Conservation (phyloP, 2,797 vertebrate species). For the Anomalospiza imberbis region DNA sequence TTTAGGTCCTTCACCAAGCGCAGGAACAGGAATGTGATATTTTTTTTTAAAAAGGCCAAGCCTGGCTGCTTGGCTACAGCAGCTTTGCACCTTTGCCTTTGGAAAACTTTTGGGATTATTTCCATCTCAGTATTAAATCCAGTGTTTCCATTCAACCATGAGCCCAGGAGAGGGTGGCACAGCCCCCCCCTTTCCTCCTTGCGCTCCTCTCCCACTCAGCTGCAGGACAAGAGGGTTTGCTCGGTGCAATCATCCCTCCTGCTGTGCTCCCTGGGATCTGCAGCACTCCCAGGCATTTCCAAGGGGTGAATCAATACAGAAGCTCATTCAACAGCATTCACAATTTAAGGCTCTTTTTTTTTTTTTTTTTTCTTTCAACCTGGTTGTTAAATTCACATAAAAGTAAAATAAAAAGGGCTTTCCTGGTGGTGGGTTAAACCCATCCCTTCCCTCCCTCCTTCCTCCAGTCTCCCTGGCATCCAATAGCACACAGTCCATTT, state of each 20-base stretch:
- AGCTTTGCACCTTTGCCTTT: neutral
- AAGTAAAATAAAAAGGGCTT: neutral
- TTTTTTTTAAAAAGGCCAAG: neutral
- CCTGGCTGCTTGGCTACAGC: neutral
- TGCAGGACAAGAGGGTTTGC: neutral
- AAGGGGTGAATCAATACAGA: neutral
- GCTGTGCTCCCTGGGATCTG: neutral
- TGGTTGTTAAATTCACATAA: neutral
- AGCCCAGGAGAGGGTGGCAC: neutral
- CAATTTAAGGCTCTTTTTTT: neutral
- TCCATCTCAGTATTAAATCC: neutral
- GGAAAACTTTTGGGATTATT: neutral
- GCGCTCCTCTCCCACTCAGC: neutral
- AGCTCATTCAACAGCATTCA: neutral
- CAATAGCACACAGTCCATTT: neutral
- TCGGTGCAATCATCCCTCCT: rapidly evolving
- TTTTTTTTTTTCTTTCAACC: neutral
- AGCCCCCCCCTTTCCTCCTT: neutral
- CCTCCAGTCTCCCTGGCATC: neutral
- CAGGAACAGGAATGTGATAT: rapidly evolving
- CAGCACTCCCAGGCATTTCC: neutral
- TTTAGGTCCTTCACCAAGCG: neutral
- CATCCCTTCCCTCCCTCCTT: neutral
- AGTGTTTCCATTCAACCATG: neutral
- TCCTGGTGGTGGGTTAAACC: neutral